A percentile compares a stretch with the other conserved stretches of the same genome.
These are phyloP conservation scores for Arizona elegans DNA, from an alignment of 2,113 vertebrate genomes.

Conservation along the genomic window DNA sequence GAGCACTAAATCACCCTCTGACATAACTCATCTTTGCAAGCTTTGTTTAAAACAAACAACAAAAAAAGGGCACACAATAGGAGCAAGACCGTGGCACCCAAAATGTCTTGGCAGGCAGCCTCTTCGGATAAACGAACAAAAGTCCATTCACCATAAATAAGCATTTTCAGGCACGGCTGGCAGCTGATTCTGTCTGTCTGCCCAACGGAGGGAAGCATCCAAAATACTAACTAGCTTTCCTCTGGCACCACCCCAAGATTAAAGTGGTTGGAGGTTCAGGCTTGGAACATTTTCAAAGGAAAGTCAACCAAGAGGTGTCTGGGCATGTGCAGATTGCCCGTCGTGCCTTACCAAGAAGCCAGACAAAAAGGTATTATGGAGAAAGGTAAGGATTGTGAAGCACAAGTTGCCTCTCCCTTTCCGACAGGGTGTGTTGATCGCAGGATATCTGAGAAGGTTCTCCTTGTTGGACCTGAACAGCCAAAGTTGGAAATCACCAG, in stretches of 20 bases:
- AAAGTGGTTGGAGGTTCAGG: neutral
- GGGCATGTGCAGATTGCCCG: neutral
- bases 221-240: neutral
- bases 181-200: slow-evolving; percentile 16
- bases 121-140: neutral
- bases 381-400: neutral
- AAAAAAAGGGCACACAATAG: neutral
- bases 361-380: neutral
- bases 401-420: neutral
- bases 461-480: neutral
- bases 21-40: neutral
- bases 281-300: neutral
- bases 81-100: neutral
- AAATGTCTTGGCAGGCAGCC: neutral
- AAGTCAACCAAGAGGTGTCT: neutral
- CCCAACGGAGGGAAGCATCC: neutral
- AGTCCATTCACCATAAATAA: slow-evolving; percentile 34
- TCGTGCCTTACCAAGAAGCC: neutral
- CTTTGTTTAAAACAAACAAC: neutral
- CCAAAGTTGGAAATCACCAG: neutral
- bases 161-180: slow-evolving; percentile 41
- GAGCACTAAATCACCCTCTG: neutral
- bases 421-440: neutral
- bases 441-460: neutral
- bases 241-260: too few relatives aligned